Base-by-base conservation (phyloP, 1,140 invertebrate genomes). In the Sipha flava region DNA sequence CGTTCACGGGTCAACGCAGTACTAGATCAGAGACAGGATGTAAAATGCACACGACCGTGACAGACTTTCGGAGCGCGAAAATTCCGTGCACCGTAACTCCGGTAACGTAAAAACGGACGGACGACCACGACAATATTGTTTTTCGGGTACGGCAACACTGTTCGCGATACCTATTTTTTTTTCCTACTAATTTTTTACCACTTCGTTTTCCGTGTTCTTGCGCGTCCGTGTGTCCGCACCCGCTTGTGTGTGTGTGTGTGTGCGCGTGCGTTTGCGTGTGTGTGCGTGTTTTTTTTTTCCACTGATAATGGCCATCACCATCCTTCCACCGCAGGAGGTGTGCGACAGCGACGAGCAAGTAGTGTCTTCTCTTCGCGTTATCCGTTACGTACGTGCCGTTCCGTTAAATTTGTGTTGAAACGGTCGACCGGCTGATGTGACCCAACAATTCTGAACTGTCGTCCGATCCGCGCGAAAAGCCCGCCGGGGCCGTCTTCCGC, bases 91-190 rank as follows among this genome's bases (percentile, higher is more conserved):
- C 18, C 54, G 54, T 7, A 23, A 7, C 18, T 3, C 54, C 54
- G 54, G 54, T n/a, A n/a, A n/a, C n/a, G n/a, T n/a, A n/a, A n/a
- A n/a, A n/a, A n/a, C n/a, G 40, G 1, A 66, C n/a, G n/a, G 29
- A 18, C 12, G n/a, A n/a, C n/a, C n/a, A n/a, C 45, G 52, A 75
- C 52, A 77, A 57, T 47, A 70, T 77, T 77, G 29, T 57, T 59
- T 77, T 7, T 40, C 34, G 6, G 16, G 31, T 26, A 9, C 52
- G 73, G 23, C 73, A 57, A 43, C 73, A 77, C 73, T 77, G 73
- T 37, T 57, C 7, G 29, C 18, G 26, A 59, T 40, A 34, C 52
- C 21, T 77, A 37, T 10, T 29, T 45, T 73, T 72, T 49, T 72
- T 57, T 75, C 59, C 37, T 26, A 31, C 26, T 10, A 26, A 54